Evolutionary conservation across 1,140 invertebrate species (phyloP), one percentile per base, ranked within the genome.

Genomic region (Theocolax elegans): DNA sequence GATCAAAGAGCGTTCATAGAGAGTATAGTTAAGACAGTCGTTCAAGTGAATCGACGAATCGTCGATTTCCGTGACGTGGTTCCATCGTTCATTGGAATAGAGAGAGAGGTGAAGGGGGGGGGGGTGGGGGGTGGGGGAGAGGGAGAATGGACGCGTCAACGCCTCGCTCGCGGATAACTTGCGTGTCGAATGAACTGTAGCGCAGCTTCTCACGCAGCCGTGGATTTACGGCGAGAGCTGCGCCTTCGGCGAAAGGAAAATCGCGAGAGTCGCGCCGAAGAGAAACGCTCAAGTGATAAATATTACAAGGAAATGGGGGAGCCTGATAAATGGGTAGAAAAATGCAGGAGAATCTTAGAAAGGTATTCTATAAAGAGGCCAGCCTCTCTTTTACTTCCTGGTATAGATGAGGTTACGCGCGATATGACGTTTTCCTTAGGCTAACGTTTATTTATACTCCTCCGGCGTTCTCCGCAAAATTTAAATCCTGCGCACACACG

Each of bases 241-340:
- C 56, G 56, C 71, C 70, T 58, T 64, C 25, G 38, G 29, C 42
- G 69, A 53, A 56, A 58, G 31, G 51, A 56, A 70, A 75, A 75
- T 73, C 38, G 31, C 35, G 35, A 48, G 19, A 48, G 44, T n/a
- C n/a, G n/a, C 17, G 19, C 31, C 19, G 2, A 17, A 58, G 31
- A 31, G 53, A 40, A 31, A 40, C 10, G 19, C 40, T 38, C 17
- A 19, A 31, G 54, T 40, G 40, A 58, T 58, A 58, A 58, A 65
- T 69, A 48, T 56, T 35, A 35, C 17, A 17, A 12, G 38, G 17
- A 42, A n/a, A n/a, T n/a, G n/a, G n/a, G 25, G 15, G 35, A 38
- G 38, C 48, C 48, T 48, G 38, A 54, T 25, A 38, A 63, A 53
- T 51, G n/a, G 25, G 19, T 10, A 12, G 40, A 42, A 8, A 35